Evolutionary conservation across 1,140 invertebrate genomes (phyloP), one percentile per base, ranked within the genome.

Genomic region (Lethrus apterus): DNA sequence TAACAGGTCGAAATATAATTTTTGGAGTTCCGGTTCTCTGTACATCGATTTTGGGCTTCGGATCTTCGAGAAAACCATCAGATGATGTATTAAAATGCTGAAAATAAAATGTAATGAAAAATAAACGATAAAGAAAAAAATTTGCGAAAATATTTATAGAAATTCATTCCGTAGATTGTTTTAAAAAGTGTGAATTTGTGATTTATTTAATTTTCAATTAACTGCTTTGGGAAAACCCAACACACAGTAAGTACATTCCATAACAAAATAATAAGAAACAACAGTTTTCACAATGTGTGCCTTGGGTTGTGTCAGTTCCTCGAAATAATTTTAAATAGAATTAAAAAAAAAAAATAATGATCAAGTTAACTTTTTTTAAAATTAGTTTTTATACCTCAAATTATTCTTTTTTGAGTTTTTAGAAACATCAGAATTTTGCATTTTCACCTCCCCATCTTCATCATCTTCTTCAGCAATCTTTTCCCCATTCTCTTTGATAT

Each of bases 31-130:
- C 4, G 78, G 65, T 66, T 92, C 85, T 49, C 79, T 77, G 56
- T 83, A 80, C 32, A 93, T 65, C 5, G 81, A 81, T 64, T 77
- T 81, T 0, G 90, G 90, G 66, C 90, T 91, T 38, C 78, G 78
- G 46, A 93, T 79, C 52, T 84, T 83, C 2, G 81, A 69, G 63
- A 96, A 84, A 14, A 95, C 71, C 51, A 80, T 70, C 55, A 93
- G 70, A 54, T 87, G 77, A 9, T 80, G 76, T 31, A 88, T 67
- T 1, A 93, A 67, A 13, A 81, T 74, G 60, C 80, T 83, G 45
- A 75, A 75, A 47, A 14, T 20, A 30, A 43, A 11, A n/a, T n/a
- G n/a, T n/a, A n/a, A n/a, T n/a, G n/a, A n/a, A n/a, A n/a, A n/a
- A n/a, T n/a, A n/a, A n/a, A n/a, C 21, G 13, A 19, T n/a, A 26